Conservation (phyloP, 2,113 vertebrate genomes). For the Morone saxatilis region DNA sequence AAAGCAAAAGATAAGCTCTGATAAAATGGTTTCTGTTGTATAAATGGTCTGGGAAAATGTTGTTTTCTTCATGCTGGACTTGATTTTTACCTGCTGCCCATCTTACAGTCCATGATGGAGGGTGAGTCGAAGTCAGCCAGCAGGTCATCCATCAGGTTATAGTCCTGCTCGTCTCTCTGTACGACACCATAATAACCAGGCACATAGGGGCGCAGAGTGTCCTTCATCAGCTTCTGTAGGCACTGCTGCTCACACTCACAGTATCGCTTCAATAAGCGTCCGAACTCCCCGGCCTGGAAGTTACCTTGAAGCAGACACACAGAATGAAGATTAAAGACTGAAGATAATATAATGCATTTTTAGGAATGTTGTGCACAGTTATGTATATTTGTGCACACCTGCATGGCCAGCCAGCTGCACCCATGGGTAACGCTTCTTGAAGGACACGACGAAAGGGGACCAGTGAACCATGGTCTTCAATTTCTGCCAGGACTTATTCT, state of each 20-base stretch:
- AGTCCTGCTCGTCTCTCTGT: conserved; percentile 86
- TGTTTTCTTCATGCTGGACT: not conserved
- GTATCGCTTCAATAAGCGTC: conserved; percentile 89
- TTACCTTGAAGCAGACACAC: conserved; percentile 80
- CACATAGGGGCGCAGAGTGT: conserved; percentile 86
- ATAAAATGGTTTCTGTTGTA: not conserved
- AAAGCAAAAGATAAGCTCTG: conserved; percentile 5
- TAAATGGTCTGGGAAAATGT: not conserved
- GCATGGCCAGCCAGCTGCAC: conserved; percentile 92
- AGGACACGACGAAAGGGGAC: conserved; percentile 89
- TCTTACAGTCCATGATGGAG: conserved; percentile 96
- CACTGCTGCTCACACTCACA: conserved; percentile 90
- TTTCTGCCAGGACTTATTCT: conserved; percentile 91
- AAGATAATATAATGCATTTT: not conserved
- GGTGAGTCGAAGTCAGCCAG: conserved; percentile 90
- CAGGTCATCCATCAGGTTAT: conserved; percentile 93
- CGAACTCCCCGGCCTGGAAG: conserved; percentile 90
- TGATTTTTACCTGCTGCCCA: conserved; percentile 89
- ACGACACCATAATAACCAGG: conserved; percentile 89
- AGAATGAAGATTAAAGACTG: not conserved
- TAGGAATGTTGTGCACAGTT: not conserved
- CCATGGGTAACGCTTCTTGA: conserved; percentile 91
- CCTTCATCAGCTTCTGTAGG: conserved; percentile 87
- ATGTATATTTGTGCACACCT: conserved; percentile 78
- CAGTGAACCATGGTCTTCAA: conserved; percentile 90